Evolutionary conservation across 2,113 vertebrate genomes (phyloP), one percentile per base, ranked within the genome.

Genomic region (Malurus cyaneus): DNA sequence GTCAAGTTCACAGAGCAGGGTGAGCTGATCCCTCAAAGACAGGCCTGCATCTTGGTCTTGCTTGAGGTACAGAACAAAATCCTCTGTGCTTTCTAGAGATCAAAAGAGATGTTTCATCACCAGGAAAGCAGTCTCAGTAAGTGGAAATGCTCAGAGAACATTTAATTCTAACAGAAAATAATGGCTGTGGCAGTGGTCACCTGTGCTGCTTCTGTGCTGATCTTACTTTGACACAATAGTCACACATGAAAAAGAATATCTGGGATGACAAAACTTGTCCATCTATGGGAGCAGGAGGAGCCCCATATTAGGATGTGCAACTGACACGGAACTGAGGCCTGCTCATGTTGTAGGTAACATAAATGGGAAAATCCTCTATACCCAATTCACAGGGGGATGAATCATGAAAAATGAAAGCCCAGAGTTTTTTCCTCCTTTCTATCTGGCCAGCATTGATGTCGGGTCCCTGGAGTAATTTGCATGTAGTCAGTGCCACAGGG

Each of bases 391-490:
- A 79, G 19, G n/a, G 17, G 86, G 18, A 14, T 56, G 59, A 65
- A 69, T 54, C 61, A 59, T 21, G 13, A 87, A 56, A 79, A 32
- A 6, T 39, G 31, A 79, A 89, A 95, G 18, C 14, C 23, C 23
- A n/a, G 60, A 9, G 8, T 0, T 12, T 47, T 81, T 61, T 28
- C 6, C 14, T 21, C 32, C 41, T 25, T 77, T 69, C 59, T 86
- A 29, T 32, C 41, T 74, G 24, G 16, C 15, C 41, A 88, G 64
- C 54, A 60, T 8, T 17, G 46, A 60, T 53, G 21, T 44, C 2
- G 0, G 5, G 34, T 60, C 24, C 21, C 24, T 1, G 0, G 29
- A 46, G 26, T 4, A 2, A 62, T 44, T 4, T 47, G 20, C 24
- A 32, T 5, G 4, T 10, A 59, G 31, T 42, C 69, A 65, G 39